Conservation (phyloP, 2,113 vertebrate species). For the Xenopus tropicalis region DNA sequence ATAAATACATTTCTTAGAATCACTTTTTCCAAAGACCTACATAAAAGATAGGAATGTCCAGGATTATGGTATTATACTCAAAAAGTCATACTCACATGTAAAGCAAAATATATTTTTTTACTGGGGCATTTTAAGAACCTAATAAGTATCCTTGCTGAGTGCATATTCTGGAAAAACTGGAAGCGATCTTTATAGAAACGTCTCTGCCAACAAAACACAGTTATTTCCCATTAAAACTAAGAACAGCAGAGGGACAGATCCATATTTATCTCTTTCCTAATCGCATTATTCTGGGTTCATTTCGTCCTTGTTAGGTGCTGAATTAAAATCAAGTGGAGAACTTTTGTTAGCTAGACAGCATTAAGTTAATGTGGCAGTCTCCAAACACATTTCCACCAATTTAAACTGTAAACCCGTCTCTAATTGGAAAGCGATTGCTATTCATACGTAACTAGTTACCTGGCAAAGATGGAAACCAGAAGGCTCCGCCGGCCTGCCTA, state of each 20-base stretch:
- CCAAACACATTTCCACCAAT: conserved; percentile 58
- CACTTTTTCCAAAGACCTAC: no score
- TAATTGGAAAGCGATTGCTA: conserved; percentile 53
- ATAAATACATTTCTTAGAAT: no score
- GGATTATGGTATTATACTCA: no score
- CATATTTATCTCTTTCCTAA: conserved; percentile 39
- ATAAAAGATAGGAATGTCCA: no score
- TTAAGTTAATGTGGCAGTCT: conserved; percentile 54
- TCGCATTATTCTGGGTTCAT: conserved; percentile 38
- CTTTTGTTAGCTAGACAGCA: conserved; percentile 42
- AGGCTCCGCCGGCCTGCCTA: conserved; percentile 82
- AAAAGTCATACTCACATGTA: no score
- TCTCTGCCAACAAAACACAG: conserved; percentile 7
- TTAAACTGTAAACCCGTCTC: conserved; percentile 52
- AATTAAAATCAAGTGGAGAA: conserved; percentile 39
- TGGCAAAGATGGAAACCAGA: conserved; percentile 65
- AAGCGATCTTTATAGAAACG: not conserved
- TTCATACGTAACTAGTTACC: conserved; percentile 64
- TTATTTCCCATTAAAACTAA: conserved; percentile 10
- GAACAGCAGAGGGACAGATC: conserved; percentile 8
- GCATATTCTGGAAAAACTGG: not conserved
- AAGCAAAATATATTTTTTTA: no score
- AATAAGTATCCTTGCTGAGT: no score
- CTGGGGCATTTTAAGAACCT: no score
- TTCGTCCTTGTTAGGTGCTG: conserved; percentile 41